A percentile compares a stretch with the other conserved stretches of the same genome.
Evolutionary conservation across 2,888 invertebrate species (phyloP).

Genomic region (Loripinus fragilis): DNA sequence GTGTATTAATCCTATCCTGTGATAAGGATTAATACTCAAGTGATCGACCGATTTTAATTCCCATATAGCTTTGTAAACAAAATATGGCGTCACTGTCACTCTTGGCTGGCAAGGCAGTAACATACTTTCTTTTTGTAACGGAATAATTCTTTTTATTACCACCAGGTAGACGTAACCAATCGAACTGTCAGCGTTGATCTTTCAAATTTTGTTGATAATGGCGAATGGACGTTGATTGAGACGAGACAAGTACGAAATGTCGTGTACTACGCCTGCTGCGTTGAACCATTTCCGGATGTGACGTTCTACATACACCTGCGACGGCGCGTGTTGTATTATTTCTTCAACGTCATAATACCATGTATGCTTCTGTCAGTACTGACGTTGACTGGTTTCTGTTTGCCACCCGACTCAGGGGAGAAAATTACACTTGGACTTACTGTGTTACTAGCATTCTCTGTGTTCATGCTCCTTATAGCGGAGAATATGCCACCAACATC

Average conservation of each 20-base stretch:
- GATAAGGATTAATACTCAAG: too few relatives aligned
- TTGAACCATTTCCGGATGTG: slow-evolving; percentile 85
- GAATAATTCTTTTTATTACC: too few relatives aligned
- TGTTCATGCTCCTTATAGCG: slow-evolving; percentile 86
- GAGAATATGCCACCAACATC: slow-evolving; percentile 86
- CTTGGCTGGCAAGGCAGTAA: too few relatives aligned
- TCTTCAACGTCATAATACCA: slow-evolving; percentile 86
- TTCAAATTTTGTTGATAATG: slow-evolving; percentile 85
- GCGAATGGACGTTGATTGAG: slow-evolving; percentile 85
- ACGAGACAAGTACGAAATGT: slow-evolving; percentile 84
- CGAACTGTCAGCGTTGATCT: slow-evolving; percentile 83
- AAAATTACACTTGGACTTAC: slow-evolving; percentile 86
- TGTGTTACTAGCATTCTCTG: slow-evolving; percentile 86
- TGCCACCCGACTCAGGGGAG: slow-evolving; percentile 86
- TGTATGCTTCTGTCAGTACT: slow-evolving; percentile 87
- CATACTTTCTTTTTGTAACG: too few relatives aligned
- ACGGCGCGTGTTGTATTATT: slow-evolving; percentile 84
- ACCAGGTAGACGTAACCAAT: slow-evolving; percentile 80
- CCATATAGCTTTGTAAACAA: too few relatives aligned
- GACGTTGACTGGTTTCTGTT: slow-evolving; percentile 85
- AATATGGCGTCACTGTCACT: too few relatives aligned
- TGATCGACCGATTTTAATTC: too few relatives aligned
- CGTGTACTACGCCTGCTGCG: slow-evolving; percentile 84
- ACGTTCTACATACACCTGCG: slow-evolving; percentile 85
- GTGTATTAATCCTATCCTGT: too few relatives aligned